A percentile compares a stretch with the other conserved stretches of the same genome.
Conservation (phyloP, 2,888 invertebrate genomes). For the Hyles lineata region DNA sequence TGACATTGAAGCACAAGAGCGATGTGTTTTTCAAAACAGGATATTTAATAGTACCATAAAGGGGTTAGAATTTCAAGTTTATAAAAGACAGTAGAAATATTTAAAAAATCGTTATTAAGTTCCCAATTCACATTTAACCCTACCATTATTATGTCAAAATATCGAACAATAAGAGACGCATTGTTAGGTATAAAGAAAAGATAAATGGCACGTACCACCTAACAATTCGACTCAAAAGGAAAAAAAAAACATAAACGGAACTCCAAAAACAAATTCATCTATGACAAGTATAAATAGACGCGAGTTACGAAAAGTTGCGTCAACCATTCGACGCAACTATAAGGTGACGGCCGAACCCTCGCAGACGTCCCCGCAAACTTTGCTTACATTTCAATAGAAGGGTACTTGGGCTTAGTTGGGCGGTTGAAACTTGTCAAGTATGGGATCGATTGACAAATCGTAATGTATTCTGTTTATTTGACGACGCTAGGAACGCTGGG, state of each 20-base stretch:
- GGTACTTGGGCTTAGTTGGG: constrained; percentile 26
- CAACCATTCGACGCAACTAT: constrained; percentile 15
- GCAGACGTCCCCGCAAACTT: constrained; percentile 23
- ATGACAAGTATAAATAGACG: constrained; percentile 31
- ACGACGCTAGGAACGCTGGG: not conserved
- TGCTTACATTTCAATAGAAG: constrained; percentile 28
- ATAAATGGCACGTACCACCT: too few relatives aligned
- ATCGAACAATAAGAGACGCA: too few relatives aligned
- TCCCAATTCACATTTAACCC: too few relatives aligned
- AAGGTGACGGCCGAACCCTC: constrained; percentile 26
- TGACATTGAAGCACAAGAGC: too few relatives aligned
- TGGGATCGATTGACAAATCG: constrained; percentile 11
- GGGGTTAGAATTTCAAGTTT: too few relatives aligned
- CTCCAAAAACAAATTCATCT: constrained; percentile 20
- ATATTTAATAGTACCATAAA: too few relatives aligned
- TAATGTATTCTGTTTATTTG: constrained; percentile 9
- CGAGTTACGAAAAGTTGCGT: constrained; percentile 28
- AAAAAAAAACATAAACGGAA: not conserved
- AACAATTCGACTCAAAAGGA: not conserved
- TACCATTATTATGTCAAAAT: too few relatives aligned
- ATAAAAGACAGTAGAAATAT: too few relatives aligned
- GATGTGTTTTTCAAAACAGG: too few relatives aligned
- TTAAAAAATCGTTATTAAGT: too few relatives aligned
- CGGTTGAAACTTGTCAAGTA: constrained; percentile 26
- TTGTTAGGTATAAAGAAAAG: too few relatives aligned